These are phyloP conservation scores for Xestia sexstrigata DNA, from an alignment of 2,888 invertebrate genomes.

Conservation along the genomic window DNA sequence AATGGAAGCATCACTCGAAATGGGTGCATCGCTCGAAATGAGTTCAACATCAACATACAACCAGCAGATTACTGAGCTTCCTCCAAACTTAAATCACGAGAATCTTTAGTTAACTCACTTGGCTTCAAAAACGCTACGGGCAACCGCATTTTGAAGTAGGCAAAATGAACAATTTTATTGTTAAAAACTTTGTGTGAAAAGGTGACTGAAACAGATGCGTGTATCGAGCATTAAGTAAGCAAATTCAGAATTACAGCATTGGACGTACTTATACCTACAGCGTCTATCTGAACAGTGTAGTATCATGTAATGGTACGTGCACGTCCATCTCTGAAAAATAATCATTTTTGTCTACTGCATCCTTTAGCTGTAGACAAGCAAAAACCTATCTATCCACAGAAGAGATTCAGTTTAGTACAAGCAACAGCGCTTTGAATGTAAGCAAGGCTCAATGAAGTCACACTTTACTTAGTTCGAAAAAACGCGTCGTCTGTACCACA, in stretches of 20 bases:
- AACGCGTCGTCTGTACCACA: constrained; percentile 43
- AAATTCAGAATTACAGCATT: too few species aligned
- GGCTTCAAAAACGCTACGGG: constrained; percentile 26
- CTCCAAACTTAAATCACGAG: constrained; percentile 37
- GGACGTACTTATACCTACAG: too few species aligned
- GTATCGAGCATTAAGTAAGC: too few species aligned
- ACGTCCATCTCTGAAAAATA: too few species aligned
- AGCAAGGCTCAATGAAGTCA: neutral
- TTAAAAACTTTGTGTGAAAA: too few species aligned
- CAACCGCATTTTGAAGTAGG: neutral
- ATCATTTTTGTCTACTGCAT: neutral
- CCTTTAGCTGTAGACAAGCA: neutral
- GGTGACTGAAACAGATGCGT: too few species aligned
- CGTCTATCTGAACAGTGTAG: too few species aligned
- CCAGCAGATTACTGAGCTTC: constrained; percentile 52
- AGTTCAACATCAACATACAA: constrained; percentile 75
- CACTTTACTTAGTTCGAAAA: neutral
- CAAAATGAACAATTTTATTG: too few species aligned
- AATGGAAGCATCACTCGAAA: constrained; percentile 82
- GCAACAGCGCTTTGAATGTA: too few species aligned
- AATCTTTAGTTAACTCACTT: constrained; percentile 50
- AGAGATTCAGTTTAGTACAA: neutral
- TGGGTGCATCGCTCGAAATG: constrained; percentile 81
- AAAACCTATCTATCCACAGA: neutral
- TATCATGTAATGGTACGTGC: too few species aligned